phyloP scores from a whole-genome alignment of 2,888 invertebrate genomes.

The Phrixothrix hirtus region DNA sequence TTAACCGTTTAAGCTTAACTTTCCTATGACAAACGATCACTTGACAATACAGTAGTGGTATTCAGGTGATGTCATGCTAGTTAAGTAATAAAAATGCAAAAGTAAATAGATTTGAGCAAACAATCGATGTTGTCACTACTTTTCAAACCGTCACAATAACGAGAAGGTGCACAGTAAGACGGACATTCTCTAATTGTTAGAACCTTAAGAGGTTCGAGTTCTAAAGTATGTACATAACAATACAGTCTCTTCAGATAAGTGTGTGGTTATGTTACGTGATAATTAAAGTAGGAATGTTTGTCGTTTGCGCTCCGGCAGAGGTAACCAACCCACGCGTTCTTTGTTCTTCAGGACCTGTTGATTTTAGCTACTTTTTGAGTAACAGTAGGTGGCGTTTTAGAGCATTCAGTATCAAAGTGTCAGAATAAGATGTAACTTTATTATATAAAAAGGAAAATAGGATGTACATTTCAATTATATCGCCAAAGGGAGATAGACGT shows the following conservation, averaged over 20 bases:
- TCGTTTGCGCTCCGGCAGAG: slow-evolving; percentile 27
- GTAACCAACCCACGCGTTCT: slow-evolving; percentile 31
- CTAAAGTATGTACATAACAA: slow-evolving; percentile 38
- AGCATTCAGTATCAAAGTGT: too few relatives aligned
- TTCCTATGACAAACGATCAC: slow-evolving; percentile 13
- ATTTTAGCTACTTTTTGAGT: slow-evolving; percentile 21
- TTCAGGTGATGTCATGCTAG: slow-evolving; percentile 23
- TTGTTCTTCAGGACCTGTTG: slow-evolving; percentile 22
- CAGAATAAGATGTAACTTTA: slow-evolving; percentile 8
- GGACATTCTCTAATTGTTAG: slow-evolving; percentile 33
- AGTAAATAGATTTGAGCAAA: slow-evolving; percentile 32
- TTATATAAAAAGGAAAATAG: slow-evolving; percentile 11
- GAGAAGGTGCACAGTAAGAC: slow-evolving; percentile 22
- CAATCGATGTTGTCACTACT: slow-evolving; percentile 31
- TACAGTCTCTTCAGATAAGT: slow-evolving; percentile 27
- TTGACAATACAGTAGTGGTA: slow-evolving; percentile 19
- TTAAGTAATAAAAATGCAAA: slow-evolving; percentile 30
- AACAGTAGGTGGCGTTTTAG: slow-evolving; percentile 15
- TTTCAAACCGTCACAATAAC: slow-evolving; percentile 23
- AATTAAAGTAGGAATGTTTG: slow-evolving; percentile 37
- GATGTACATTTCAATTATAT: slow-evolving; percentile 17
- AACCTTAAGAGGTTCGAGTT: slow-evolving; percentile 37
- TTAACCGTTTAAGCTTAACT: slow-evolving; percentile 8
- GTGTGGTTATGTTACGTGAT: slow-evolving; percentile 35
- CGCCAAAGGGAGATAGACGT: slow-evolving; percentile 17